Base-by-base conservation (phyloP, 2,113 vertebrate species). In the Melanerpes aurifrons region DNA sequence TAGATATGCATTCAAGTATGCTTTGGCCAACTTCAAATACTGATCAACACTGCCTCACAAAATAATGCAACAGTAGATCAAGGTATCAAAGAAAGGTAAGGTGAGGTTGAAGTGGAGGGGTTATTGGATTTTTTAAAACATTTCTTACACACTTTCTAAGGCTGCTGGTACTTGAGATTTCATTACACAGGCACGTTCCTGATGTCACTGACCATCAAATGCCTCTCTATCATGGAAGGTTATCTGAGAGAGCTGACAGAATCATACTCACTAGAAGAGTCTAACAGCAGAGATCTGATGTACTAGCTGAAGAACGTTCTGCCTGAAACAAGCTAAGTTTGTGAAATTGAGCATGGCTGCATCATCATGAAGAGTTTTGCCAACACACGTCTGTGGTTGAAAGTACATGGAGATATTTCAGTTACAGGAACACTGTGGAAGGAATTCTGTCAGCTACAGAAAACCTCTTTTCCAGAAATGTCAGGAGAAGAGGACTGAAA, bases 111-210 rank as follows among this genome's bases (percentile, higher is more conserved):
- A 22, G 26, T 7, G 2, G 3, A 8, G 16, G 6, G 16, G 5
- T 2, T 75, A 16, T 1, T 3, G 2, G 0, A 1, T 8, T 20
- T 28, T 57, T 26, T 24, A 71, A 31, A 54, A 26, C 59, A 32
- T 54, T 32, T 28, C 48, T 72, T 20, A 40, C 8, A 83, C 22
- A 45, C 14, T 79, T 76, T 26, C 20, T 40, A 31, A 57, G 24
- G 50, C 25, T 66, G 6, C 10, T 68, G 5, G n/a, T 15, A 62
- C 3, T 47, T 53, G 31, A 86, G 17, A 37, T 61, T 80, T 83
- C 45, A 54, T 35, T 13, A 31, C 7, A 10, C 1, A 35, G 59
- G n/a, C 48, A 37, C 45, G 45, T 50, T 43, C 25, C 59, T 24
- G 37, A 26, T 56, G 45, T 15, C 75, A 32, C 29, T 64, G 54